phyloP scores from a whole-genome alignment of 2,797 vertebrate species.

The Hylomyscus alleni region DNA sequence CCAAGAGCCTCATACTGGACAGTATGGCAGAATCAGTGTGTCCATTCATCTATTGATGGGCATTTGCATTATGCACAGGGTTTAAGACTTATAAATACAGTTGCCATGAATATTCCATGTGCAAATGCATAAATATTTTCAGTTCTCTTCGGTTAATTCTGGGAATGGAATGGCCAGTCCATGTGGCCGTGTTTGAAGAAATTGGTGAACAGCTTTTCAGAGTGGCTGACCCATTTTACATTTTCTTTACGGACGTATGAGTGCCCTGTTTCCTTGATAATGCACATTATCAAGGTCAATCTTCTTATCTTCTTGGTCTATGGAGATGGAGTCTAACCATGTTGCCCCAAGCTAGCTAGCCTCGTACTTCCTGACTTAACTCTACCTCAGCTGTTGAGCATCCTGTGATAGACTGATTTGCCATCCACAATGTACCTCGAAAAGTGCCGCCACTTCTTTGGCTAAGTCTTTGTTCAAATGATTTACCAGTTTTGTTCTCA shows the following conservation, averaged over 20 bases:
- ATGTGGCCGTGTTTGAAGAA: background rate
- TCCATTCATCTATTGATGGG: background rate
- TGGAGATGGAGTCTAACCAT: background rate
- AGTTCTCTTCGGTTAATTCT: slow-evolving; percentile 19
- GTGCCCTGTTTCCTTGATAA: background rate
- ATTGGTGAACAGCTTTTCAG: background rate
- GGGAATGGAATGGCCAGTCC: background rate
- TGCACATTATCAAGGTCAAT: no score
- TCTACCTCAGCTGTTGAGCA: background rate
- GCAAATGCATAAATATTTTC: background rate
- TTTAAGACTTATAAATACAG: slow-evolving; percentile 1
- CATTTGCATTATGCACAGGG: slow-evolving; percentile 21
- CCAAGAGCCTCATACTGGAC: background rate
- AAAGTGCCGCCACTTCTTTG: background rate
- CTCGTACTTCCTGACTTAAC: no score
- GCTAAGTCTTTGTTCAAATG: background rate
- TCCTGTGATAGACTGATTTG: background rate
- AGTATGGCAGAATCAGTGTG: background rate
- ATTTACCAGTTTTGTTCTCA: background rate
- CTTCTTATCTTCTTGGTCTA: background rate
- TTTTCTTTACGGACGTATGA: background rate
- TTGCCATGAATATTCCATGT: background rate
- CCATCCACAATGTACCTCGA: background rate
- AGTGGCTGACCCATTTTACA: background rate
- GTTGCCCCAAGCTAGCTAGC: background rate